phyloP scores from a whole-genome alignment of 2,113 vertebrate species.

The Mixornis gularis region DNA sequence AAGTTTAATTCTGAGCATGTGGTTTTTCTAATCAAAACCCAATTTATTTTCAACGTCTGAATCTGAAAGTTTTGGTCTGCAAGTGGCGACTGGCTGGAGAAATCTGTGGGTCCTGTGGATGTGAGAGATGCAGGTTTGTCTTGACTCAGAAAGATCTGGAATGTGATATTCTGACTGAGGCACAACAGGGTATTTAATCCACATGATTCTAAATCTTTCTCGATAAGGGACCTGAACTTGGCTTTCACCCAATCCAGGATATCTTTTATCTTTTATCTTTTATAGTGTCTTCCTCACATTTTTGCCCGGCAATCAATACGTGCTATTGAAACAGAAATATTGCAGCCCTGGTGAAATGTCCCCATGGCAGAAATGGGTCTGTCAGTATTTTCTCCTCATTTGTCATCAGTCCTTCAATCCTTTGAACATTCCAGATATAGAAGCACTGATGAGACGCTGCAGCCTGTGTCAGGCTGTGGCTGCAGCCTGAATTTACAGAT shows the following conservation, averaged over 20 bases:
- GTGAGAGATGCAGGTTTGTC: neutral
- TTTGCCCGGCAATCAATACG: neutral
- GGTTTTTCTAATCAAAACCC: neutral
- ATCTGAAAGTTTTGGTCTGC: neutral
- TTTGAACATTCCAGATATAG: neutral
- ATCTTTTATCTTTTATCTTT: neutral
- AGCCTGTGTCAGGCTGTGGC: neutral
- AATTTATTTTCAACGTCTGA: neutral
- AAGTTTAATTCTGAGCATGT: neutral
- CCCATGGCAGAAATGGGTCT: neutral
- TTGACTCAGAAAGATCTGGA: neutral
- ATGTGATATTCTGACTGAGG: neutral
- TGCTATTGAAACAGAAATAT: neutral
- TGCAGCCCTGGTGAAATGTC: neutral
- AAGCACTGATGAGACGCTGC: neutral
- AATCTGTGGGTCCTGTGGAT: neutral
- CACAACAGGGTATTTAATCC: neutral
- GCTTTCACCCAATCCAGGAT: neutral
- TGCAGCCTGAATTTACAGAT: neutral
- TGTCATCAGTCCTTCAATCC: neutral
- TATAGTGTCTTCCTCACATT: neutral
- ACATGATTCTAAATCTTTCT: neutral
- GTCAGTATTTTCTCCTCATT: neutral
- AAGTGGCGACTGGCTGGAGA: neutral
- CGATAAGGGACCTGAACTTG: neutral